Percentiles rank a stretch among this genome's conserved stretches.
phyloP scores from a whole-genome alignment of 2,113 vertebrate species.

The human region GRCh38 chr4:114465001-114465500 shows the following conservation, averaged over 20 bases:
- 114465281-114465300: not conserved
- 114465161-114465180: not conserved
- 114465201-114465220: not conserved
- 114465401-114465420: not conserved
- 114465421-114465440: not conserved
- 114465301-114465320: not conserved
- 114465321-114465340: not conserved
- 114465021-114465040: not conserved
- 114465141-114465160: not conserved
- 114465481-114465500: not conserved
- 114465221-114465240: not conserved
- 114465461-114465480: not conserved
- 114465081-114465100: not conserved
- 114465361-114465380: not conserved
- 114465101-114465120: not conserved
- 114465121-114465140: not conserved
- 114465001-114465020: not conserved
- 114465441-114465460: not conserved
- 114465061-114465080: not conserved
- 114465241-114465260: not conserved
- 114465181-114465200: not conserved
- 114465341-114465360: not conserved
- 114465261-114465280: too few relatives aligned
- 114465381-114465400: not conserved
- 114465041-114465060: not conserved